These are phyloP conservation scores for Meles meles DNA, from an alignment of 2,113 vertebrate species.

Conservation along the genomic window DNA sequence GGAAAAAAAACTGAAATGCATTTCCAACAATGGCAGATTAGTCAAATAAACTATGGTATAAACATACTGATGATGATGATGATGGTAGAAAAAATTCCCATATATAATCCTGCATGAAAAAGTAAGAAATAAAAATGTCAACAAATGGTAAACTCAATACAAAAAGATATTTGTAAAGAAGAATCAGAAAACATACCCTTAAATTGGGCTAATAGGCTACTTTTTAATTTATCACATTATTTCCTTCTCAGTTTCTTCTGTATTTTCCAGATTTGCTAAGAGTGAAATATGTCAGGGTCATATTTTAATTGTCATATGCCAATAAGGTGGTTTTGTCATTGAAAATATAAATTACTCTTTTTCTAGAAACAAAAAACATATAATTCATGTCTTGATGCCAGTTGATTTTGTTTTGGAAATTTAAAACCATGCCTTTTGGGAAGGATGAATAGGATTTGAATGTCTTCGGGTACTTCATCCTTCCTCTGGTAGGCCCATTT, in stretches of 20 bases:
- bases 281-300: neutral
- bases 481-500: neutral
- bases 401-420: conserved; percentile 24
- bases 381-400: neutral
- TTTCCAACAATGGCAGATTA: neutral
- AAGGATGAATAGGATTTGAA: neutral
- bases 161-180: neutral
- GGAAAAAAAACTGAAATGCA: neutral
- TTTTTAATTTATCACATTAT: neutral
- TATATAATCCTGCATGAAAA: neutral
- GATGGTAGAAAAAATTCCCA: neutral
- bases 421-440: neutral
- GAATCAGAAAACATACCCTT: neutral
- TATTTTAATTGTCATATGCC: neutral
- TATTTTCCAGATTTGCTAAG: conserved; percentile 19
- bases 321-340: neutral
- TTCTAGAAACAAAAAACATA: neutral
- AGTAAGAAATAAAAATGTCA: neutral
- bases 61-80: neutral
- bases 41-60: neutral
- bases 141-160: neutral
- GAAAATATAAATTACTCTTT: neutral
- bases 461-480: neutral
- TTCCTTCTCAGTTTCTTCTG: neutral
- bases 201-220: neutral